A percentile compares a stretch with the other conserved stretches of the same genome.
Conservation (phyloP, 2,888 invertebrate species). For the Archips crataeganus region DNA sequence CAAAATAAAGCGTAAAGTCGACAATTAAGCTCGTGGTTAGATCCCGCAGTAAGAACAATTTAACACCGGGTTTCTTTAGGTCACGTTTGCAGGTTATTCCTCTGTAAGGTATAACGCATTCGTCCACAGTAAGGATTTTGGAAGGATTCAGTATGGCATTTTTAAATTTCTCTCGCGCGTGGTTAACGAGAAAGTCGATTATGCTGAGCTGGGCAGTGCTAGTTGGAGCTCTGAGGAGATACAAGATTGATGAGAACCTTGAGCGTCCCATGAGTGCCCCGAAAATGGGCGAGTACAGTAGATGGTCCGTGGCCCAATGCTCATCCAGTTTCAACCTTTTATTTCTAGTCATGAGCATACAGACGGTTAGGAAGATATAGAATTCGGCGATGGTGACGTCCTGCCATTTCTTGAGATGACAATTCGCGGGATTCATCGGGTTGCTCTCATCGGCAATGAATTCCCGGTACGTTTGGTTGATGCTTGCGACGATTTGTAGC, state of each 20-base stretch:
- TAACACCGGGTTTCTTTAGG: constrained; percentile 33
- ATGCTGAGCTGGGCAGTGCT: constrained; percentile 31
- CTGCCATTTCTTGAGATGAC: constrained; percentile 59
- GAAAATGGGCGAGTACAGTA: constrained; percentile 35
- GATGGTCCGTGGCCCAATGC: constrained; percentile 40
- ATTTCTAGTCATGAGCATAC: constrained; percentile 41
- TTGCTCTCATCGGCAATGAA: constrained; percentile 21
- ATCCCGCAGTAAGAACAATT: constrained; percentile 32
- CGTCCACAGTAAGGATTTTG: constrained; percentile 22
- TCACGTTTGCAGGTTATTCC: constrained; percentile 24
- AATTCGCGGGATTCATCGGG: constrained; percentile 60
- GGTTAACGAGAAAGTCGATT: constrained; percentile 33
- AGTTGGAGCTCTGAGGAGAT: constrained; percentile 20
- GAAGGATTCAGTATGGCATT: constrained; percentile 27
- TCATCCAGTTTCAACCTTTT: constrained; percentile 30
- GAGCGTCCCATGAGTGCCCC: constrained; percentile 28
- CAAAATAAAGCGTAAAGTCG: constrained; percentile 33
- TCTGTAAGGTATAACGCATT: constrained; percentile 35
- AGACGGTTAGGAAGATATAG: constrained; percentile 38
- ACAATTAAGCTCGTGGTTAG: constrained; percentile 31
- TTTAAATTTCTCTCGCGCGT: constrained; percentile 35
- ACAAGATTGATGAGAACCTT: constrained; percentile 29
- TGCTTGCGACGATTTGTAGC: constrained; percentile 24
- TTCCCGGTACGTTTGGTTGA: constrained; percentile 35
- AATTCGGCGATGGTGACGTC: constrained; percentile 35